Evolutionary conservation across 1,140 invertebrate genomes (phyloP), one percentile per base, ranked within the genome.

Genomic region (Antheraea mylitta): DNA sequence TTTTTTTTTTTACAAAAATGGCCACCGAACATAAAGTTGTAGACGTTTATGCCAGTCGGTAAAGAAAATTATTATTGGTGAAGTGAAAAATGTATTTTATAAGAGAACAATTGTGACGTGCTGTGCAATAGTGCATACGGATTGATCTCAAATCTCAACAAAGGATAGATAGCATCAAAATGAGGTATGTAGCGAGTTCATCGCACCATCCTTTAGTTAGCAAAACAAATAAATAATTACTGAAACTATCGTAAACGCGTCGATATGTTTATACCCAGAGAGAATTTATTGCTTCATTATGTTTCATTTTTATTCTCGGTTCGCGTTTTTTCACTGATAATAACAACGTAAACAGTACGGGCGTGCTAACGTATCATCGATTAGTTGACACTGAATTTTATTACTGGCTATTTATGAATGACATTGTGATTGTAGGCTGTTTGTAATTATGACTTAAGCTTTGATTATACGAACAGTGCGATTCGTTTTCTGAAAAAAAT

Each of bases 81-180:
- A 74, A 84, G 86, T 90, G 88, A 85, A 85, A 90, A 85, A 91
- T 92, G 89, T 83, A 82, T 76, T 87, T 92, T 86, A 77, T 90
- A 89, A 89, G 87, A 90, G 89, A 90, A 90, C 87, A 87, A 89
- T 89, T 89, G 86, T 91, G 85, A 78, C 79, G 89, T 92, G 86
- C 77, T 81, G 84, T 90, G 87, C 87, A 86, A 81, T 89, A 90
- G 88, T 89, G 86, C 85, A 85, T 87, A 78, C 78, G 87, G 87
- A 90, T 90, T 90, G 79, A 85, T 87, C 80, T 80, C 83, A 77
- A 91, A 85, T 87, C 80, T 80, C 84, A 77, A 91, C 87, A 91
- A 92, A 92, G 85, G 87, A 88, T 84, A 82, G 77, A 61, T 64
- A 86, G 76, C 81, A 67, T 83, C 85, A 90, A 90, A 87, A 91